Percentiles rank a stretch among this genome's conserved stretches.
Conservation (phyloP, 2,797 vertebrate genomes). For the Danio aesculapii region DNA sequence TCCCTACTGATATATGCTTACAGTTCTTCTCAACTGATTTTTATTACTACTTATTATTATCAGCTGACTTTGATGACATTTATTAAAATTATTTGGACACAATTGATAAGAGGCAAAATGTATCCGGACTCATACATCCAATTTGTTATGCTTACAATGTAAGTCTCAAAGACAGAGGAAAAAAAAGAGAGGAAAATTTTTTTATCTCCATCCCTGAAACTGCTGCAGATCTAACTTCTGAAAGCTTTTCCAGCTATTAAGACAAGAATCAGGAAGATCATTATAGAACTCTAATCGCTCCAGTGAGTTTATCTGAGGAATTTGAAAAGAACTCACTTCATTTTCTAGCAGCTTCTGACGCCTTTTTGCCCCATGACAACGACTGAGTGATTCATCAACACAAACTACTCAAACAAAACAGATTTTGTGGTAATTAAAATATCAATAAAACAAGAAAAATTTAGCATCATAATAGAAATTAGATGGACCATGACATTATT, state of each 20-base stretch:
- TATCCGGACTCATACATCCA: background rate
- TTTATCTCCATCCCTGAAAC: slow-evolving; percentile 40
- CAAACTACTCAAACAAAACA: slow-evolving; percentile 24
- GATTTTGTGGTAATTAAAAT: slow-evolving; percentile 40
- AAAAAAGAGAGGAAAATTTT: too few species aligned
- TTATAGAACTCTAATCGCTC: slow-evolving; percentile 71
- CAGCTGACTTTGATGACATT: too few species aligned
- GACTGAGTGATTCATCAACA: slow-evolving; percentile 10
- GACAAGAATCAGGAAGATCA: slow-evolving; percentile 70
- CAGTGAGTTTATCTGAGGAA: slow-evolving; percentile 65
- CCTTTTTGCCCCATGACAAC: slow-evolving; percentile 8
- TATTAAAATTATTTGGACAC: slow-evolving; percentile 47
- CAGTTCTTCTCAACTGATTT: too few species aligned
- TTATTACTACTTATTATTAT: too few species aligned
- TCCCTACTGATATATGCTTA: too few species aligned
- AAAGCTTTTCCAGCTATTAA: slow-evolving; percentile 66
- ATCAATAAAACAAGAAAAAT: slow-evolving; percentile 30
- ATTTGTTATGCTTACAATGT: slow-evolving; percentile 8
- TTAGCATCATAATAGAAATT: slow-evolving; percentile 34
- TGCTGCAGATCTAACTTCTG: slow-evolving; percentile 61
- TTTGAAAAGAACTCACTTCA: slow-evolving; percentile 35
- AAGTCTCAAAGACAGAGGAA: slow-evolving; percentile 48
- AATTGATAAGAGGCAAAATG: background rate
- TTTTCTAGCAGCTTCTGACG: slow-evolving; percentile 2
- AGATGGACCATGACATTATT: slow-evolving; percentile 36